Base-by-base conservation (phyloP, 2,797 vertebrate species). In the Myotis vivesi region DNA sequence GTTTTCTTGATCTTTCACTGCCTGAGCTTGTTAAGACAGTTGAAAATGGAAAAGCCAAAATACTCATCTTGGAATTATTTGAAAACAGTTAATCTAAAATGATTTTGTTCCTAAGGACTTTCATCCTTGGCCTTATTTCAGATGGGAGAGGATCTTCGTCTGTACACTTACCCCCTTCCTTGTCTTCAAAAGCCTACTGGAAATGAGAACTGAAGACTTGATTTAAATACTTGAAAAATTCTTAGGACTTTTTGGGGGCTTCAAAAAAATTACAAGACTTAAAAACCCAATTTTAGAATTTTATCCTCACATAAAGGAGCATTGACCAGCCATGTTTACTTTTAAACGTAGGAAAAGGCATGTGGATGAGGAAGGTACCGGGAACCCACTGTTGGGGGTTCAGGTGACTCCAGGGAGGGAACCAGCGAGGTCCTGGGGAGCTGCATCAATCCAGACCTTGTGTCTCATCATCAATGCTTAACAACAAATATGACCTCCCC, bases 1-100 rank as follows among this genome's bases (percentile, higher is more conserved):
- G 8, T 93, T 92, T 91, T 86, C 90, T 73, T 19, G 38, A 11
- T 62, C 91, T 93, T 79, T 68, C 49, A 51, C 72, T 92, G 73
- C 83, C 89, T 92, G 83, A 79, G 59, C 53, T 72, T 83, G 62
- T 91, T 95, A 33, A 89, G 91, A 80, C 44, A 64, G 36, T 95
- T 75, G 9, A 12, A 88, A 83, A 83, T 51, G 44, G 51, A 44
- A 80, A 93, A 30, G 16, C 33, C 51, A 17, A 77, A 10, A 3
- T 53, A 15, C 9, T 51, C 64, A 28, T 62, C 86, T 46, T 22
- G 28, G 12, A 5, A 17, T n/a, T 36, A 76, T 80, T 41, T 77
- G 36, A 22, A 87, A 55, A n/a, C 4, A 28, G 22, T 75, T 66
- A 38, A 46, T 76, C 33, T 69, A 46, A 62, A 44, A 57, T 69